phyloP scores from a whole-genome alignment of 30 jellyfish, hydroid and myxozoan genomes.

The Hydractinia symbiolongicarpus region DNA sequence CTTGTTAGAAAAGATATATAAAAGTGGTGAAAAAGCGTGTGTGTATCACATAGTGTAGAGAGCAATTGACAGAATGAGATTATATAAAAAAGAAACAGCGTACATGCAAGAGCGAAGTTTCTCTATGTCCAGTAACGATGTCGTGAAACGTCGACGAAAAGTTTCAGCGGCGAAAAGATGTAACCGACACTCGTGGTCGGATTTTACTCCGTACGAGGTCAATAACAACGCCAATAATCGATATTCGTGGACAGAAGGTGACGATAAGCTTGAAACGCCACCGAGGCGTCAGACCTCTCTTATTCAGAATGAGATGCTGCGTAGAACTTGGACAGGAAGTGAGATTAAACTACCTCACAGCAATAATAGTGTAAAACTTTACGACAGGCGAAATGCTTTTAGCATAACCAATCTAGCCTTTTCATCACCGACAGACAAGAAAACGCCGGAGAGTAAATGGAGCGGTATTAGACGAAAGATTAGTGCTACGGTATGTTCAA shows the following conservation, averaged over 20 bases:
- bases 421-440: neutral
- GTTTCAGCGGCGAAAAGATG: neutral
- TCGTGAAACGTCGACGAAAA: slow-evolving; percentile 10
- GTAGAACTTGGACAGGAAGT: slow-evolving; percentile 13
- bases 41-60: neutral
- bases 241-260: neutral
- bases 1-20: no score
- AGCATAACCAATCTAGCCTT: neutral
- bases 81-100: neutral
- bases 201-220: neutral
- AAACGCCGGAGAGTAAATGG: slow-evolving; percentile 10
- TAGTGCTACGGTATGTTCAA: neutral
- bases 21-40: neutral
- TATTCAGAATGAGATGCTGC: neutral
- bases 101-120: neutral
- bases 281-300: neutral
- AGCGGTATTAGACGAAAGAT: neutral
- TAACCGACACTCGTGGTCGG: slow-evolving; percentile 11
- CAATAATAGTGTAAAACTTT: neutral
- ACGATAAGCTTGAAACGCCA: no score
- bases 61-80: neutral
- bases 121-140: neutral
- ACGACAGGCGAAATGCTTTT: neutral
- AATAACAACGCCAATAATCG: neutral
- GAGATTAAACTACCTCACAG: neutral